phyloP scores from a whole-genome alignment of 2,888 invertebrate species.

The Spatulosminthurus flaviceps region DNA sequence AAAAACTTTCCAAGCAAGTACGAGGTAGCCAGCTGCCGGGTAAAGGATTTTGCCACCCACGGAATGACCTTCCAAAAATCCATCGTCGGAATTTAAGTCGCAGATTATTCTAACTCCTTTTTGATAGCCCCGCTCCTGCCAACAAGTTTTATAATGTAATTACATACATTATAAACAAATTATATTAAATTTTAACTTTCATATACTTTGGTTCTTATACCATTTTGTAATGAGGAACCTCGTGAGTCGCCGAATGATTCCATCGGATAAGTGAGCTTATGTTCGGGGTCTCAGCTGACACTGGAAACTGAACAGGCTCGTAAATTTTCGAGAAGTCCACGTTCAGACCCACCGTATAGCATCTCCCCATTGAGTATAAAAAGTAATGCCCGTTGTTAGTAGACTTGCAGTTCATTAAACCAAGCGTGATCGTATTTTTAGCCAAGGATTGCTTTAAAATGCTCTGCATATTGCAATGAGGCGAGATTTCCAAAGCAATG shows the following conservation, averaged over 20 bases:
- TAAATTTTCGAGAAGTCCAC: conserved; percentile 80
- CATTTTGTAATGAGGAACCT: conserved; percentile 71
- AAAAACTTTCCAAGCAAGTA: no score
- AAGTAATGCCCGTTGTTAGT: conserved; percentile 63
- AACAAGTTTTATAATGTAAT: no score
- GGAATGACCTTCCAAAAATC: no score
- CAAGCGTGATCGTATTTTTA: conserved; percentile 66
- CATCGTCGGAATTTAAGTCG: no score
- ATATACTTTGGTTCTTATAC: no score
- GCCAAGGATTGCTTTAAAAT: conserved; percentile 69
- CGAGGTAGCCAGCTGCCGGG: no score
- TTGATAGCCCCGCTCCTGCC: no score
- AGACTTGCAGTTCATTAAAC: conserved; percentile 67
- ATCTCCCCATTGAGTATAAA: conserved; percentile 64
- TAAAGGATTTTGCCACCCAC: no score
- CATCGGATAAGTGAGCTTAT: conserved; percentile 83
- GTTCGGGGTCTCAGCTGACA: conserved; percentile 86
- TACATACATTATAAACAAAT: no score
- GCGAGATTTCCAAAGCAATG: conserved; percentile 70
- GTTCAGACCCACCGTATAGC: conserved; percentile 79
- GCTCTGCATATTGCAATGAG: conserved; percentile 71
- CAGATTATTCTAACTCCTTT: no score
- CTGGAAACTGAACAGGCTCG: conserved; percentile 80
- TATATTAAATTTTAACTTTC: no score
- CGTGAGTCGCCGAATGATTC: conserved; percentile 74